Evolutionary conservation across 2,113 vertebrate genomes (phyloP).

Genomic region (Chaenocephalus aceratus): DNA sequence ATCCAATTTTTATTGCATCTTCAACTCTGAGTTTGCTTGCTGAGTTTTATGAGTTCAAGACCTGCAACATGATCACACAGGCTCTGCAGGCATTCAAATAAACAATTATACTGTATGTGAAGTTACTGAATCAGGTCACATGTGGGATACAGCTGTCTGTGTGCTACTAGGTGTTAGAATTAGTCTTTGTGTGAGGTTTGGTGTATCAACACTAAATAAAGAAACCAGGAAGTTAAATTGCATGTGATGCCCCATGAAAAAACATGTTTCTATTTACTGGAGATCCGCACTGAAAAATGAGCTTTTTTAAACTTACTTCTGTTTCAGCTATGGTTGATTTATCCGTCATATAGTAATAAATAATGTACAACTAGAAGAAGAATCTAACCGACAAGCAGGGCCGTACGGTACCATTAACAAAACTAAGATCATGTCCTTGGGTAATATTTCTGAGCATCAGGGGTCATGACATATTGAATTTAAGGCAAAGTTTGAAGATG

Average conservation of each 20-base stretch:
- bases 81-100: slow-evolving; percentile 32
- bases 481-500: too few relatives aligned
- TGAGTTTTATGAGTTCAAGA: slow-evolving; percentile 46
- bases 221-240: neutral
- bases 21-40: slow-evolving; percentile 19
- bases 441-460: neutral
- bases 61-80: slow-evolving; percentile 53
- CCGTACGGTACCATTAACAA: neutral
- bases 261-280: neutral
- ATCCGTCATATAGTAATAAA: neutral
- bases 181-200: neutral
- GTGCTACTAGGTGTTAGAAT: neutral
- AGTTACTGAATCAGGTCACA: slow-evolving; percentile 29
- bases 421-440: neutral
- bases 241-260: neutral
- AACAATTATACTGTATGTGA: slow-evolving; percentile 18
- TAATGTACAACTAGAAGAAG: neutral
- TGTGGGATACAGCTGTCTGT: slow-evolving; percentile 8
- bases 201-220: neutral
- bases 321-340: neutral
- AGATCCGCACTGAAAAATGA: neutral
- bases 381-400: neutral
- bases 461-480: too few relatives aligned
- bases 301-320: neutral
- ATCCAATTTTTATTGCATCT: slow-evolving; percentile 28